These are phyloP conservation scores for Onchidella celtica DNA, from an alignment of 2,888 invertebrate genomes.

Conservation along the genomic window DNA sequence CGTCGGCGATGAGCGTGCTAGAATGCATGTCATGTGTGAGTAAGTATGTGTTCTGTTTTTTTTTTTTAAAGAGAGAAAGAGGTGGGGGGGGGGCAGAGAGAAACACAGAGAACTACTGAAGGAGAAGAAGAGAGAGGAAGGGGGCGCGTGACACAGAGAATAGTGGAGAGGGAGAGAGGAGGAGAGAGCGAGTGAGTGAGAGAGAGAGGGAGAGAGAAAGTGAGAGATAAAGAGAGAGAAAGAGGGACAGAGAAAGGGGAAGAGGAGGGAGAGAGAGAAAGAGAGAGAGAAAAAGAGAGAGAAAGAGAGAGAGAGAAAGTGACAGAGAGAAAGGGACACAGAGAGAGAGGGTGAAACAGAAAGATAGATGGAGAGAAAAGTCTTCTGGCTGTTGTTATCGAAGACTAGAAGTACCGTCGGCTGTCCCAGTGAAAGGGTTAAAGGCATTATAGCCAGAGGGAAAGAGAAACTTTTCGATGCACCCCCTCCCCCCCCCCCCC, in stretches of 20 bases:
- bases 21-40: too few species aligned
- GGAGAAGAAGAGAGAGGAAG: background rate
- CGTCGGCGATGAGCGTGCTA: too few species aligned
- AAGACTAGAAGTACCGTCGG: too few species aligned
- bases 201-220: background rate
- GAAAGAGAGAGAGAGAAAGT: slow-evolving; percentile 6
- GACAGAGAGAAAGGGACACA: slow-evolving; percentile 13
- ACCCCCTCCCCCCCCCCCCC: too few species aligned
- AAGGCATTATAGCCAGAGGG: too few species aligned
- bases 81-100: background rate
- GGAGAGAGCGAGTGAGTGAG: background rate
- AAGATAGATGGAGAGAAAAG: background rate
- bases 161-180: background rate
- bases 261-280: background rate
- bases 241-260: background rate
- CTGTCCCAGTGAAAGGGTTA: too few species aligned
- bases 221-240: background rate
- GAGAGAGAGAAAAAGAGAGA: slow-evolving; percentile 41
- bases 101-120: background rate
- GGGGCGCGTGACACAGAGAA: background rate
- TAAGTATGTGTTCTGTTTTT: too few species aligned
- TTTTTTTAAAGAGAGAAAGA: background rate
- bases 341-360: slow-evolving; percentile 28
- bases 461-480: too few species aligned
- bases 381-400: too few species aligned